Conservation (phyloP, 2,797 vertebrate species). For the Amblyraja radiata region DNA sequence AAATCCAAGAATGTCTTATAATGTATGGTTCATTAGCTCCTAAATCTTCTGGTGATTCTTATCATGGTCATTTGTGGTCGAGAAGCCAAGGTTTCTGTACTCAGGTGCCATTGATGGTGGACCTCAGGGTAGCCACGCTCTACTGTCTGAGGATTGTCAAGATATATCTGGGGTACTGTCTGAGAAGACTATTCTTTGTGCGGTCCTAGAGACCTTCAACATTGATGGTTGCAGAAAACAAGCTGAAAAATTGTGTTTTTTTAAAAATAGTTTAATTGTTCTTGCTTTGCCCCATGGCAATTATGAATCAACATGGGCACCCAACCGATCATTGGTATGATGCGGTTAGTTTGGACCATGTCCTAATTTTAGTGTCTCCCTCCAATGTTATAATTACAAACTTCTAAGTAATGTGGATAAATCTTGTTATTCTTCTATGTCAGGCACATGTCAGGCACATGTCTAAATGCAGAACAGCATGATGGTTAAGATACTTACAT, state of each 20-base stretch:
- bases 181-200: too few relatives aligned
- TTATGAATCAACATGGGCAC: not conserved
- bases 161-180: too few relatives aligned
- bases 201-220: not conserved
- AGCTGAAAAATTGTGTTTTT: not conserved
- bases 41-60: too few relatives aligned
- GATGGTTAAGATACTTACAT: not conserved
- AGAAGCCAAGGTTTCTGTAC: too few relatives aligned
- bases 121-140: too few relatives aligned
- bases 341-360: not conserved
- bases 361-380: not conserved
- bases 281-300: not conserved
- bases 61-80: too few relatives aligned
- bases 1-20: too few relatives aligned
- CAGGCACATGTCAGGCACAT: not conserved
- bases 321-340: too few relatives aligned
- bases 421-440: not conserved
- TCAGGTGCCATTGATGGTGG: too few relatives aligned
- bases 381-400: not conserved
- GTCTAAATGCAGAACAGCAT: not conserved
- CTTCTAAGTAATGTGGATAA: not conserved
- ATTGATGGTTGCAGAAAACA: not conserved
- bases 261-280: not conserved
- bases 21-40: too few relatives aligned
- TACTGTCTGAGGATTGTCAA: too few relatives aligned